phyloP scores from a whole-genome alignment of 2,797 vertebrate species.

The Odontamblyopus rebecca region DNA sequence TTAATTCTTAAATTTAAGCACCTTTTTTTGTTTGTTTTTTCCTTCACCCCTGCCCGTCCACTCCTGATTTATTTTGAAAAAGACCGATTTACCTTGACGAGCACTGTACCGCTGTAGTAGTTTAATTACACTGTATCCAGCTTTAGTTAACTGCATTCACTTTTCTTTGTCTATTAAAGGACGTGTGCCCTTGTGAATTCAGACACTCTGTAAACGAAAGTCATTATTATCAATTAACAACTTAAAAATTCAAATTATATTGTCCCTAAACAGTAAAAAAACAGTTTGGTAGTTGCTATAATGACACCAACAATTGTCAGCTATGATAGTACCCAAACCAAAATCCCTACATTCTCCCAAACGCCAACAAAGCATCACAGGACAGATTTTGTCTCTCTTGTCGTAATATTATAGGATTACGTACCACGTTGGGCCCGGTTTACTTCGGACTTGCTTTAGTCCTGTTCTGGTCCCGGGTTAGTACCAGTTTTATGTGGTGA shows the following conservation, averaged over 20 bases:
- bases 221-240: neutral
- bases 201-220: constrained; percentile 24
- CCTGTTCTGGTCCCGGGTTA: no score
- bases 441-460: no score
- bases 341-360: neutral
- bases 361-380: neutral
- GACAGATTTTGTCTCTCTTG: neutral
- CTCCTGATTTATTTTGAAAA: constrained; percentile 19
- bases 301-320: neutral
- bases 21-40: constrained; percentile 58
- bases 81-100: constrained; percentile 31
- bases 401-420: no score
- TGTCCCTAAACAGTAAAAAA: neutral
- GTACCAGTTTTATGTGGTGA: no score
- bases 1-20: constrained; percentile 43
- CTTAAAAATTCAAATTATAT: neutral
- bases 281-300: no score
- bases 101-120: constrained; percentile 42
- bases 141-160: constrained; percentile 19
- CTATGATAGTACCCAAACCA: neutral
- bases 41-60: neutral
- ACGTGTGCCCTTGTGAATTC: constrained; percentile 27
- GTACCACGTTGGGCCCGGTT: no score
- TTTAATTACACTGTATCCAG: constrained; percentile 36
- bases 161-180: constrained; percentile 5